These are phyloP conservation scores for Otis tarda DNA, from an alignment of 2,113 vertebrate genomes.

Conservation along the genomic window DNA sequence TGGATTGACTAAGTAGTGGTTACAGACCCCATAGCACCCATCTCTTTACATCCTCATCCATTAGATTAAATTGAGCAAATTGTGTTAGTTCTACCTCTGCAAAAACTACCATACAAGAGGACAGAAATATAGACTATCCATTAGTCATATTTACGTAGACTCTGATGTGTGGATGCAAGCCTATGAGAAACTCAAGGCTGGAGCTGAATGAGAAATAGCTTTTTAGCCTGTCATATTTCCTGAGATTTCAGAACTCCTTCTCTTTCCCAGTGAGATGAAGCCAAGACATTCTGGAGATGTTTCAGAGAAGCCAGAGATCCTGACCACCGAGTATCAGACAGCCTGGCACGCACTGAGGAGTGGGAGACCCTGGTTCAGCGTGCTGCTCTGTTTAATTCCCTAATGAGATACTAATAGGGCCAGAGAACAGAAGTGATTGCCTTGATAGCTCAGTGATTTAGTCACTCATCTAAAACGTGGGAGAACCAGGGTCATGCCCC, in stretches of 20 bases:
- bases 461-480: background rate
- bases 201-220: background rate
- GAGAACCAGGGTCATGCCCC: conserved; percentile 4
- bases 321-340: background rate
- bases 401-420: conserved; percentile 40
- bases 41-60: background rate
- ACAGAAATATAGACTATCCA: background rate
- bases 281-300: background rate
- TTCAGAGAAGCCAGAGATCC: background rate
- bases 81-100: background rate
- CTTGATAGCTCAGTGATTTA: conserved; percentile 40
- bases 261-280: background rate
- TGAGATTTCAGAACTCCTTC: background rate
- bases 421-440: conserved; percentile 28
- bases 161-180: background rate
- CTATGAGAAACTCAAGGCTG: background rate
- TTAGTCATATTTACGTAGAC: background rate
- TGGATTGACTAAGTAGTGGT: background rate
- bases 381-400: conserved; percentile 4
- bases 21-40: background rate
- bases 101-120: background rate
- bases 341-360: background rate
- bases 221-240: background rate
- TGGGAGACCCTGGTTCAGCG: background rate
- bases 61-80: background rate